These are phyloP conservation scores for Athene noctua DNA, from an alignment of 2,113 vertebrate species.

Conservation along the genomic window DNA sequence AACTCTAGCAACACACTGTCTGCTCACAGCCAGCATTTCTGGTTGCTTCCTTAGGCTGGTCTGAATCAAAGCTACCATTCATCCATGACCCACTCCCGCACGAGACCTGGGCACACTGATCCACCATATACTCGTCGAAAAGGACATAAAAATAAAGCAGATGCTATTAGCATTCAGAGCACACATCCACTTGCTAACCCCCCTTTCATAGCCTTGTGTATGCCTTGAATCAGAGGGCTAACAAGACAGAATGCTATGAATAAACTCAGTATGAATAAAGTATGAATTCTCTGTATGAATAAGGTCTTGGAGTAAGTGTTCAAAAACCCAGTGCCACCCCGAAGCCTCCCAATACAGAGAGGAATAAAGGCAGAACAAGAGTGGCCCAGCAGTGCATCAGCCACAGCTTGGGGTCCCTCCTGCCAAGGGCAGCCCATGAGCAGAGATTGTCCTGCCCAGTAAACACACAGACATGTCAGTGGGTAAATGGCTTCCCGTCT, in stretches of 20 bases:
- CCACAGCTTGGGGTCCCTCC: background rate
- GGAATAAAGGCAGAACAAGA: constrained; percentile 20
- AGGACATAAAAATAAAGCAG: constrained; percentile 54
- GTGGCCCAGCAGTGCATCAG: background rate
- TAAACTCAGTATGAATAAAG: constrained; percentile 60
- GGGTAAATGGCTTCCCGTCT: background rate
- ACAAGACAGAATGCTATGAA: constrained; percentile 62
- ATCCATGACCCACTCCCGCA: constrained; percentile 2
- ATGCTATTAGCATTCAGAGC: constrained; percentile 62
- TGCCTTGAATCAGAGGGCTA: constrained; percentile 55
- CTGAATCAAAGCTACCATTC: constrained; percentile 48
- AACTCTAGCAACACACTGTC: background rate
- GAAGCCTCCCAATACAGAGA: background rate
- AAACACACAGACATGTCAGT: fast-evolving
- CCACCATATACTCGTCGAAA: background rate
- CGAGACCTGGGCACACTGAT: constrained; percentile 49
- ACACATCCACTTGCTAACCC: constrained; percentile 56
- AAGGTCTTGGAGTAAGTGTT: constrained; percentile 30
- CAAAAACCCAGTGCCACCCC: constrained; percentile 1
- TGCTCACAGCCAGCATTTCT: background rate
- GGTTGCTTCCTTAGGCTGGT: background rate
- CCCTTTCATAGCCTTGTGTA: constrained; percentile 61
- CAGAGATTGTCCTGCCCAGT: background rate
- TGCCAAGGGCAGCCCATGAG: background rate
- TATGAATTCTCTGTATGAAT: constrained; percentile 63